Percentiles rank a stretch among this genome's conserved stretches.
Conservation (phyloP, 2,888 invertebrate genomes). For the Brachylomia viminalis region DNA sequence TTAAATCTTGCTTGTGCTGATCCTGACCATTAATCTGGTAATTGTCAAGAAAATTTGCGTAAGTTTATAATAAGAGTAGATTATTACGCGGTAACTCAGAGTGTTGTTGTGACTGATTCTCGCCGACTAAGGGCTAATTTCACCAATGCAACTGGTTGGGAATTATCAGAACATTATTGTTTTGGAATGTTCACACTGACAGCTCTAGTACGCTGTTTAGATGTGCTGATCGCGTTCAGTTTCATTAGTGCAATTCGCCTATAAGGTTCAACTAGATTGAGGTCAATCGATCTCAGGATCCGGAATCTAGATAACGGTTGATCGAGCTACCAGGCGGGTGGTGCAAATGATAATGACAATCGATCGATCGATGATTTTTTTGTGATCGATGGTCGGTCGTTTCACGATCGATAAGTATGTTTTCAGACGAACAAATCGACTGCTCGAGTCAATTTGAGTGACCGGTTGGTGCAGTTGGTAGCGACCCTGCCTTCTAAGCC, state of each 20-base stretch:
- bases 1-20: conserved; percentile 90
- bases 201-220: neutral
- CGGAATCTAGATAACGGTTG: neutral
- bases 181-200: neutral
- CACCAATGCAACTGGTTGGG: neutral
- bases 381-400: neutral
- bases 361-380: neutral
- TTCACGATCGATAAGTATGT: neutral
- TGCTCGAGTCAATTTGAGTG: neutral
- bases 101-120: neutral
- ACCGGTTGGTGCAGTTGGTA: no score
- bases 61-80: neutral
- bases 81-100: neutral
- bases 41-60: neutral
- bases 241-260: neutral
- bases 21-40: conserved; percentile 92
- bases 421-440: neutral
- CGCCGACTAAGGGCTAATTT: neutral
- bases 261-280: neutral
- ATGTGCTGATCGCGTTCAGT: neutral
- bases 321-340: neutral
- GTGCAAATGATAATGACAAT: neutral
- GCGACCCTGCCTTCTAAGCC: no score
- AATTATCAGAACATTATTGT: no score
- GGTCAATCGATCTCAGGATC: neutral